phyloP scores from a whole-genome alignment of 64 coral and sea anemone genomes.

The Actinia equina region DNA sequence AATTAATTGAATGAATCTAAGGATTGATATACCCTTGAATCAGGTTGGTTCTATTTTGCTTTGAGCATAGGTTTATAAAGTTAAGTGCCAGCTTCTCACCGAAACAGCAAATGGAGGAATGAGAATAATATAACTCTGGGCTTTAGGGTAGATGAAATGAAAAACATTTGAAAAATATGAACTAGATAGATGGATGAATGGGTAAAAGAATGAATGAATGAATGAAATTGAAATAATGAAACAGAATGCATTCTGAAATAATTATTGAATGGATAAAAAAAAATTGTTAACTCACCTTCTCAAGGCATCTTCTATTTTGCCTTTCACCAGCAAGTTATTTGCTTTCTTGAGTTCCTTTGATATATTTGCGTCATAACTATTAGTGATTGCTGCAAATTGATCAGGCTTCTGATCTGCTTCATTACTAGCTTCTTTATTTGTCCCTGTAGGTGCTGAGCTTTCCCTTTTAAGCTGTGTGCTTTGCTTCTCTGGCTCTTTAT shows the following conservation, averaged over 20 bases:
- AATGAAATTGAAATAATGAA: no score
- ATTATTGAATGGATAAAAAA: no score
- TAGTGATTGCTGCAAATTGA: conserved; percentile 45
- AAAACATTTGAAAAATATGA: not conserved
- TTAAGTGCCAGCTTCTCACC: no score
- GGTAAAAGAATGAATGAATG: not conserved
- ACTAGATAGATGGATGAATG: not conserved
- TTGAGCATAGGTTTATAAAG: no score
- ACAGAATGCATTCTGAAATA: no score
- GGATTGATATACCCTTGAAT: no score
- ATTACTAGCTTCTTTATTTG: conserved; percentile 40
- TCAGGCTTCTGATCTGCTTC: conserved; percentile 18
- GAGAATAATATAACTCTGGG: no score
- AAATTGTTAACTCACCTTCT: conserved; percentile 25
- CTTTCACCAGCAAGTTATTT: conserved; percentile 50
- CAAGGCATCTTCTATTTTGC: conserved; percentile 55
- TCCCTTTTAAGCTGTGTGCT: not conserved
- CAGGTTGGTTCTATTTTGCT: no score
- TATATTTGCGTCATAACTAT: conserved; percentile 66
- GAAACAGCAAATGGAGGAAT: no score
- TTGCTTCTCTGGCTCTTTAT: not conserved
- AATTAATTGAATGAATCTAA: no score
- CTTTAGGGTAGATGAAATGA: no score
- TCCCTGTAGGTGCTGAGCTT: not conserved
- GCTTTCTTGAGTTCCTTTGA: conserved; percentile 65